Evolutionary conservation across 2,888 invertebrate species (phyloP), one percentile per base, ranked within the genome.

Genomic region (Chrysolina haemoptera): DNA sequence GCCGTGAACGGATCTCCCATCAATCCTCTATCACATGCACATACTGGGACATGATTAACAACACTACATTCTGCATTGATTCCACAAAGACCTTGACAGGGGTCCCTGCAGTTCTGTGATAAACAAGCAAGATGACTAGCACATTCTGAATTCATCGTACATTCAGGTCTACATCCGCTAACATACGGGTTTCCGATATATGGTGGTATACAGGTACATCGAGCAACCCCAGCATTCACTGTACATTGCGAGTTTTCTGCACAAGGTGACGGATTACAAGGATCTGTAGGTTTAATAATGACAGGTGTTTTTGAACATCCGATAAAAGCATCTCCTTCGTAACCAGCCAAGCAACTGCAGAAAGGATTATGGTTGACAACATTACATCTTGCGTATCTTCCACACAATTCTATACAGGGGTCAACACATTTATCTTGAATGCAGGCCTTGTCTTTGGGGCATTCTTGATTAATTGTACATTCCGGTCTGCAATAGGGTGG

Each of bases 181-280:
- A 92, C 91, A 84, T 95, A 96, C 5, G 96, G 96, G 89, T 97
- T 95, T 10, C 96, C 96, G 76, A 95, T 92, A 83, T 96, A 95
- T 4, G 96, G 96, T 73, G 96, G 94, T 84, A 96, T 95, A 84
- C 96, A 97, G n/a, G 91, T 90, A 86, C 97, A 97, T 80, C 93
- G 91, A 0, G 94, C 92, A 40, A 90, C 89, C 18, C 93, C 93
- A 81, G 94, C 93, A 2, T 91, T 89, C 40, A 92, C 91, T 0
- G 91, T 90, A 84, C 96, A 97, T 73, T 94, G 90, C 0, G 96
- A 93, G 84, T 96, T 96, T 84, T 94, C 94, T 18, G 95, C 96
- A 85, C 97, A 97, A 0, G 95, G 96, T 59, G 93, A 93, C 55
- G 94, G 93, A 81, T 89, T 91, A 85, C 96, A 96, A 0, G 94